Percentiles rank a stretch among this genome's conserved stretches.
These are phyloP conservation scores for Spea multiplicata DNA, from an alignment of 2,113 vertebrate genomes.

Conservation along the genomic window DNA sequence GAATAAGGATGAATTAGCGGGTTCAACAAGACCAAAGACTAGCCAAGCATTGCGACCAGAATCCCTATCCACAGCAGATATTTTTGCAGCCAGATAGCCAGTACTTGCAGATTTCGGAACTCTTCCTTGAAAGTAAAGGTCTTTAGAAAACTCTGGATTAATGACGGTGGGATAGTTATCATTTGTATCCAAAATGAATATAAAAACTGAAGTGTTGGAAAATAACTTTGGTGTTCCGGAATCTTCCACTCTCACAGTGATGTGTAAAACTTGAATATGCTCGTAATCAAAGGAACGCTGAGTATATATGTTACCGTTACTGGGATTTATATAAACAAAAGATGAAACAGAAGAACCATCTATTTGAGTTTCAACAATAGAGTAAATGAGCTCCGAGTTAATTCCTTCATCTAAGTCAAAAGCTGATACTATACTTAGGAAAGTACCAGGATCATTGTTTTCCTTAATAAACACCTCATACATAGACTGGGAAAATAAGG, in stretches of 20 bases:
- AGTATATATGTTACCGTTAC: slow-evolving; percentile 71
- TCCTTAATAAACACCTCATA: slow-evolving; percentile 54
- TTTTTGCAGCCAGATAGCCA: slow-evolving; percentile 61
- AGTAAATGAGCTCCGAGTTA: slow-evolving; percentile 60
- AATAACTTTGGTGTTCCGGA: slow-evolving; percentile 61
- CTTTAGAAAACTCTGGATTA: slow-evolving; percentile 13
- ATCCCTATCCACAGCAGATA: slow-evolving; percentile 63
- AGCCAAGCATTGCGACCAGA: slow-evolving; percentile 56
- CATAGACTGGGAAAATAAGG: slow-evolving; percentile 51
- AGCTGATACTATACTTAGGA: slow-evolving; percentile 53
- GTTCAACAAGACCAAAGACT: not conserved
- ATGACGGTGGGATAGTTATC: slow-evolving; percentile 62
- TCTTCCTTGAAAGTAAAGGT: slow-evolving; percentile 41
- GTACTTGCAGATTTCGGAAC: not conserved
- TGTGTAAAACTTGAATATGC: slow-evolving; percentile 64
- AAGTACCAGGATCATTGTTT: slow-evolving; percentile 52
- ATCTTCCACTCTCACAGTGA: slow-evolving; percentile 65
- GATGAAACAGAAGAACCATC: slow-evolving; percentile 57
- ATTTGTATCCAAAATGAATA: slow-evolving; percentile 75
- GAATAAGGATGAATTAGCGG: not conserved
- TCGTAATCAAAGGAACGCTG: slow-evolving; percentile 76
- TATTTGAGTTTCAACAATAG: slow-evolving; percentile 54
- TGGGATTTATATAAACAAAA: slow-evolving; percentile 71
- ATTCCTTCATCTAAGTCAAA: slow-evolving; percentile 57
- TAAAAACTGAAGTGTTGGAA: slow-evolving; percentile 65